Conservation (phyloP, 1,140 invertebrate genomes). For the Nephotettix cincticeps region DNA sequence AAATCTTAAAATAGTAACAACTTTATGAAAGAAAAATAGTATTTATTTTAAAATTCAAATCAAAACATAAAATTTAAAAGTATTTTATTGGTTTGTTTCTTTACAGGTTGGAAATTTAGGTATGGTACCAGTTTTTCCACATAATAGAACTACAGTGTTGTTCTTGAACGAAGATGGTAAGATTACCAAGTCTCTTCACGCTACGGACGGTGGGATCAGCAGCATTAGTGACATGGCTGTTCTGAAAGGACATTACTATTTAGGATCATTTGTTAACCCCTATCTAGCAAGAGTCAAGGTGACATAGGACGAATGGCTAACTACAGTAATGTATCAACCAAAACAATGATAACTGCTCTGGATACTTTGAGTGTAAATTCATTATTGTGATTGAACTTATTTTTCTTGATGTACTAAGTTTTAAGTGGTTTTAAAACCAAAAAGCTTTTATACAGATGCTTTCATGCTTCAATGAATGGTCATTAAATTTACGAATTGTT, state of each 20-base stretch:
- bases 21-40: background rate
- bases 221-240: slow-evolving; percentile 62
- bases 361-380: no score
- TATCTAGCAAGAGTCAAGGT: slow-evolving; percentile 51
- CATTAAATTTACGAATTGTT: no score
- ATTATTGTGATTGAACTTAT: no score
- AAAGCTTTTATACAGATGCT: no score
- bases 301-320: no score
- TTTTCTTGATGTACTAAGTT: no score
- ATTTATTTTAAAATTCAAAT: background rate
- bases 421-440: no score
- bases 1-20: background rate
- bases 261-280: slow-evolving; percentile 69
- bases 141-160: slow-evolving; percentile 52
- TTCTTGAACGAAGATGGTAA: slow-evolving; percentile 65
- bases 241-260: slow-evolving; percentile 55
- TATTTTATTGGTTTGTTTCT: slow-evolving; percentile 12
- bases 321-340: no score
- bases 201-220: slow-evolving; percentile 50
- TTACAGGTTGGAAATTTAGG: slow-evolving; percentile 55
- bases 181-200: slow-evolving; percentile 60
- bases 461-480: no score
- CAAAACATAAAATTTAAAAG: background rate
- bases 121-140: slow-evolving; percentile 39
- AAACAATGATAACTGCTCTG: no score